These are phyloP conservation scores for Choreutis nemorana DNA, from an alignment of 2,888 invertebrate species.

Conservation along the genomic window DNA sequence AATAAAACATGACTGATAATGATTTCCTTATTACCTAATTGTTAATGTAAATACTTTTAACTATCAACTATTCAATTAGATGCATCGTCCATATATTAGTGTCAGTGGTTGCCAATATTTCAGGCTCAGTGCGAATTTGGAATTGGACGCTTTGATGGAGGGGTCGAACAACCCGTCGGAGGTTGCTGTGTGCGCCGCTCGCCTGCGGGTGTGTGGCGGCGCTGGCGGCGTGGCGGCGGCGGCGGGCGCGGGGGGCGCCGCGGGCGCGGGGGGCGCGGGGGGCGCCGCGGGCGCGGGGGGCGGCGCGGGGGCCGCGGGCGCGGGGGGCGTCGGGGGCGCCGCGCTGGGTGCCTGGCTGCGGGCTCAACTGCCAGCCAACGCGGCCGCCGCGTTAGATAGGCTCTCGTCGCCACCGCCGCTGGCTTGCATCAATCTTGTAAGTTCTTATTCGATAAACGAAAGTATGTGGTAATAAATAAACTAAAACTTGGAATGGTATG, in stretches of 20 bases:
- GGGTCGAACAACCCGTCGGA: constrained; percentile 25
- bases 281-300: constrained; percentile 38
- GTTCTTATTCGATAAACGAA: too few relatives aligned
- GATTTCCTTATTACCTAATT: too few relatives aligned
- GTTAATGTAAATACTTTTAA: neutral
- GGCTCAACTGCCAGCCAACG: constrained; percentile 35
- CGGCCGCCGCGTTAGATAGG: constrained; percentile 35
- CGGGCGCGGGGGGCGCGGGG: constrained; percentile 44
- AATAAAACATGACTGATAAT: too few relatives aligned
- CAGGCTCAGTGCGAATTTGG: constrained; percentile 43
- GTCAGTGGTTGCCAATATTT: too few relatives aligned
- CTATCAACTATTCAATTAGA: neutral
- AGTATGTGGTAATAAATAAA: too few relatives aligned
- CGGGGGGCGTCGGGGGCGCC: constrained; percentile 27
- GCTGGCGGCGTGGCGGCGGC: constrained; percentile 13
- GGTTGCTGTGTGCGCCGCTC: constrained; percentile 28
- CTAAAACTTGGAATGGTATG: too few relatives aligned
- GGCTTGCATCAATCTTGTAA: constrained; percentile 33
- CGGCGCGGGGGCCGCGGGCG: constrained; percentile 12
- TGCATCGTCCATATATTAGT: neutral
- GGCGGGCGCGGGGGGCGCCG: constrained; percentile 18
- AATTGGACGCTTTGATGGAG: constrained; percentile 34
- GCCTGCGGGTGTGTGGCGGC: constrained; percentile 40
- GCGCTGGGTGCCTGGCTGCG: constrained; percentile 45
- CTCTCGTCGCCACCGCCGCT: constrained; percentile 36